Conservation (phyloP, 1,140 invertebrate species). For the Caenorhabditis remanei region DNA sequence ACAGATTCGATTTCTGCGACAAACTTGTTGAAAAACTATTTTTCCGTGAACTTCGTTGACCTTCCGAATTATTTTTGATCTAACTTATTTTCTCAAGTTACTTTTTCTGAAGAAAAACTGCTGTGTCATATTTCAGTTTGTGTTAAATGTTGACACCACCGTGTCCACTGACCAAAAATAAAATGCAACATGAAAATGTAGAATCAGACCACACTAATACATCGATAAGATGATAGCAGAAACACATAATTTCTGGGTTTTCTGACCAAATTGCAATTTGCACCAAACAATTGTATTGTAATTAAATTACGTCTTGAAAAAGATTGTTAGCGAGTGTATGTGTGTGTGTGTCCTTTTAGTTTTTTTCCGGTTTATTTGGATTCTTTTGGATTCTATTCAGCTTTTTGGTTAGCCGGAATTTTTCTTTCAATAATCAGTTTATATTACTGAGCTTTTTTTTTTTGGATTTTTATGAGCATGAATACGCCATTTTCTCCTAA, state of each 20-base stretch:
- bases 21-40: too few relatives aligned
- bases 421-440: too few relatives aligned
- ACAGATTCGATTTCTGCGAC: background rate
- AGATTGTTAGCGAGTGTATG: background rate
- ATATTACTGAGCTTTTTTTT: too few relatives aligned
- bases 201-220: slow-evolving; percentile 43
- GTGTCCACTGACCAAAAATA: background rate
- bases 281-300: slow-evolving; percentile 5
- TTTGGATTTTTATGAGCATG: too few relatives aligned
- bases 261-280: slow-evolving; percentile 1
- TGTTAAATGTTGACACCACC: background rate
- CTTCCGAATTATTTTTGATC: background rate
- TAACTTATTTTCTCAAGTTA: background rate
- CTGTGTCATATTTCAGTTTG: background rate
- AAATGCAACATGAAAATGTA: slow-evolving; percentile 25
- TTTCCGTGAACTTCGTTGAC: too few relatives aligned
- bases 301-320: slow-evolving; percentile 8
- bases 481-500: too few relatives aligned
- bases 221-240: slow-evolving; percentile 27
- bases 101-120: background rate
- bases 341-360: background rate
- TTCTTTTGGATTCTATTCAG: background rate
- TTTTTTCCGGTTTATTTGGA: background rate
- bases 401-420: too few relatives aligned
- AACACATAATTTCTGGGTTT: background rate